These are phyloP conservation scores for Anarhynchus alexandrinus DNA, from an alignment of 2,113 vertebrate species.

Conservation along the genomic window DNA sequence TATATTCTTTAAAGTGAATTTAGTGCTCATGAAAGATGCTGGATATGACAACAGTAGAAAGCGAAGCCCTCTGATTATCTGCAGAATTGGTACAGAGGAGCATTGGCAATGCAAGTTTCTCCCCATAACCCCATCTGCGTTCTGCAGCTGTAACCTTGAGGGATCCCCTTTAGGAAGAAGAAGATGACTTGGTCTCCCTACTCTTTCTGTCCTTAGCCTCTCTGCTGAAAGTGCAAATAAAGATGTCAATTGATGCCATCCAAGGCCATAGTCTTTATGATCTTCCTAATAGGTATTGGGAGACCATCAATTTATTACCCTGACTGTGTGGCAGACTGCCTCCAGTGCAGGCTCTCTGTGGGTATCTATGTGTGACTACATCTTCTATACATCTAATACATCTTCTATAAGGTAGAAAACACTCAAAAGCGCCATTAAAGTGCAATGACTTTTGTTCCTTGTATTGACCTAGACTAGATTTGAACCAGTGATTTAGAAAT, in stretches of 20 bases:
- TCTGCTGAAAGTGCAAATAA: background rate
- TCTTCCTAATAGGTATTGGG: background rate
- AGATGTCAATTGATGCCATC: background rate
- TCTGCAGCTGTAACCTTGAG: background rate
- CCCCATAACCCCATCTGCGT: background rate
- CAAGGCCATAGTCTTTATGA: background rate
- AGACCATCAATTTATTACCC: background rate
- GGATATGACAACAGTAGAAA: constrained; percentile 4
- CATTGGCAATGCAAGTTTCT: background rate
- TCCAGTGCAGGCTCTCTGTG: background rate
- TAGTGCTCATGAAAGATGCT: constrained; percentile 23
- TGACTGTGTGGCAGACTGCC: background rate
- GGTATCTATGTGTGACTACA: background rate
- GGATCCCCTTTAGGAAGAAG: background rate
- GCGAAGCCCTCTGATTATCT: background rate
- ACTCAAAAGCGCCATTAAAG: background rate
- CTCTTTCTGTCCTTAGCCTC: background rate
- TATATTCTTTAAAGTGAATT: constrained; percentile 48
- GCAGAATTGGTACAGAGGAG: background rate
- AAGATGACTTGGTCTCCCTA: background rate
- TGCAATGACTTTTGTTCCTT: background rate
- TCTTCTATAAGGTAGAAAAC: background rate
- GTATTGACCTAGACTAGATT: constrained; percentile 12
- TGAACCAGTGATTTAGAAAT: constrained; percentile 34
- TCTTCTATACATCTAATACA: background rate